These are phyloP conservation scores for Phenganax marumi DNA, from an alignment of 92 coral and sea anemone species.

Conservation along the genomic window DNA sequence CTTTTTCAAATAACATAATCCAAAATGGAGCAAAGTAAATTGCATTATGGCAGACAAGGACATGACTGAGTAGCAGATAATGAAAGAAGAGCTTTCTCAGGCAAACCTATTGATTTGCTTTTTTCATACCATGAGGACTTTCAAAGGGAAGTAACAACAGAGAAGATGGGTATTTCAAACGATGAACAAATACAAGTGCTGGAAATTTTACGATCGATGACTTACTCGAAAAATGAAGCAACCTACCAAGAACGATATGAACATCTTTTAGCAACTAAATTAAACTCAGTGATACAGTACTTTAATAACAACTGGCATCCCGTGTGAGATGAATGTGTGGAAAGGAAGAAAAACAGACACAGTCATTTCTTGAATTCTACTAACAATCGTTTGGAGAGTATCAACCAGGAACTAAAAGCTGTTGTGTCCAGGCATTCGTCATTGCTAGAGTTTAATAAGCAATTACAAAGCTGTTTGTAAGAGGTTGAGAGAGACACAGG, in stretches of 20 bases:
- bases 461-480: conserved; percentile 47
- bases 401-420: conserved; percentile 51
- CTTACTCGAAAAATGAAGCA: conserved; percentile 30
- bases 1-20: conserved; percentile 44
- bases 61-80: conserved; percentile 43
- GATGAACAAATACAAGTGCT: conserved; percentile 46
- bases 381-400: conserved; percentile 54
- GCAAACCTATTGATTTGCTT: conserved; percentile 47
- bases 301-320: conserved; percentile 56
- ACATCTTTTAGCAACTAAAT: too few species aligned
- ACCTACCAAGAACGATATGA: too few species aligned
- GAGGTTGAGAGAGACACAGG: conserved; percentile 46
- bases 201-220: conserved; percentile 45
- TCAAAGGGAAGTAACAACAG: conserved; percentile 45
- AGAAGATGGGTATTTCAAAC: conserved; percentile 47
- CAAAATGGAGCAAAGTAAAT: conserved; percentile 30
- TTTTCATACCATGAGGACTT: conserved; percentile 47
- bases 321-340: too few species aligned
- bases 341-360: conserved; percentile 14
- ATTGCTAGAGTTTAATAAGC: conserved; percentile 45
- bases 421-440: conserved; percentile 45
- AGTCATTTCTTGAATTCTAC: conserved; percentile 49
- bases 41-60: conserved; percentile 57
- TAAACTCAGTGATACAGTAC: conserved; percentile 36
- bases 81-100: conserved; percentile 46